phyloP scores from a whole-genome alignment of 1,140 invertebrate genomes.

The Temnothorax nylanderi region DNA sequence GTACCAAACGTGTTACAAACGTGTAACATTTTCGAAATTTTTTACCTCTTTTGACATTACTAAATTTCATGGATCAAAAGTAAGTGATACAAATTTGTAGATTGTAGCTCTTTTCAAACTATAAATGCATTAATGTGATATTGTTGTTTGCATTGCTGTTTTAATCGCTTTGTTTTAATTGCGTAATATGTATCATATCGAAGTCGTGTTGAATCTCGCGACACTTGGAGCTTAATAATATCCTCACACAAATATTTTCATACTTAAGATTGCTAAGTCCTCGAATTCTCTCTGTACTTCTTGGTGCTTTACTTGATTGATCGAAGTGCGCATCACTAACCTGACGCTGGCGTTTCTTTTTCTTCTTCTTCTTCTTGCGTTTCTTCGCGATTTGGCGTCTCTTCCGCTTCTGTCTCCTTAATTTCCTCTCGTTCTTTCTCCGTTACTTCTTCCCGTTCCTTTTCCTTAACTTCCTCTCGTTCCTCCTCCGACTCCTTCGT shows the following conservation, averaged over 20 bases:
- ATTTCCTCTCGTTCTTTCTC: not conserved
- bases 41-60: not conserved
- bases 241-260: not conserved
- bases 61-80: not conserved
- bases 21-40: not conserved
- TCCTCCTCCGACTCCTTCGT: not conserved
- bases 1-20: not conserved
- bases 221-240: not conserved
- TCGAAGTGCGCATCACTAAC: slow-evolving; percentile 65
- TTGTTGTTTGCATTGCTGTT: not conserved
- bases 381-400: slow-evolving; percentile 22
- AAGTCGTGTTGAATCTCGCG: not conserved
- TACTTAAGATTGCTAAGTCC: not conserved
- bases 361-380: slow-evolving; percentile 71
- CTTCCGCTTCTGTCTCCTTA: not conserved
- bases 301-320: not conserved
- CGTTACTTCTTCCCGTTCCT: not conserved
- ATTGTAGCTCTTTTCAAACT: not conserved
- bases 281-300: not conserved
- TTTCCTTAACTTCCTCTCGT: not conserved
- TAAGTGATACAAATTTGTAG: not conserved
- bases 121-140: not conserved
- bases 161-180: not conserved
- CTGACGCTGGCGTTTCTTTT: slow-evolving; percentile 72
- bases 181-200: not conserved